These are phyloP conservation scores for Chionomys nivalis DNA, from an alignment of 2,113 vertebrate genomes.

Conservation along the genomic window DNA sequence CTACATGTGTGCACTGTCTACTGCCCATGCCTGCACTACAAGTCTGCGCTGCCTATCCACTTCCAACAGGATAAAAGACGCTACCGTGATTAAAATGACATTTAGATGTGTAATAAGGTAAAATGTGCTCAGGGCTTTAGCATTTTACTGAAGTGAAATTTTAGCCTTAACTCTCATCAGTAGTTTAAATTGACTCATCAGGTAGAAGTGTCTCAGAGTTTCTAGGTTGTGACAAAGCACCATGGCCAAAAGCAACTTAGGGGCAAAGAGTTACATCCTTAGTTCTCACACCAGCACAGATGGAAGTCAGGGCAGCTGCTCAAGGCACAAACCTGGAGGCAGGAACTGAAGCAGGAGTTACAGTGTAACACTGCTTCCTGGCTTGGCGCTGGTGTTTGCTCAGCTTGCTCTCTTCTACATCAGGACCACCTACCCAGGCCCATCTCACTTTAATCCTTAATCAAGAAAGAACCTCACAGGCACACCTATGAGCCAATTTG, in stretches of 20 bases:
- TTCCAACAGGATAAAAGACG: background rate
- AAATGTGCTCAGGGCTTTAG: background rate
- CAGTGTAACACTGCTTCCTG: background rate
- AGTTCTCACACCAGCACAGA: no score
- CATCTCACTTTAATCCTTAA: background rate
- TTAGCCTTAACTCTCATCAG: background rate
- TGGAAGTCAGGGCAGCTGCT: background rate
- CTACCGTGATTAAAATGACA: conserved; percentile 23
- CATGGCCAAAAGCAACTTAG: background rate
- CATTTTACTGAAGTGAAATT: background rate
- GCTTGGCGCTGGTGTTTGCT: background rate
- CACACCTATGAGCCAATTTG: background rate
- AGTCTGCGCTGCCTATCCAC: background rate
- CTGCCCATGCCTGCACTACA: no score
- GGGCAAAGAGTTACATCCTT: background rate
- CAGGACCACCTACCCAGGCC: background rate
- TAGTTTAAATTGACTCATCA: background rate
- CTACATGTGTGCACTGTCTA: background rate
- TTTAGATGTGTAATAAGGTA: background rate
- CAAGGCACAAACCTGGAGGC: background rate
- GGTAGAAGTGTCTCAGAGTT: background rate
- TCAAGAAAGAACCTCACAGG: background rate
- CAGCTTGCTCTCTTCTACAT: background rate
- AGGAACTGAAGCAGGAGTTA: background rate
- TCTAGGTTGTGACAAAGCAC: background rate